Evolutionary conservation across 2,797 vertebrate genomes (phyloP).

Genomic region (Eleutherodactylus coqui): DNA sequence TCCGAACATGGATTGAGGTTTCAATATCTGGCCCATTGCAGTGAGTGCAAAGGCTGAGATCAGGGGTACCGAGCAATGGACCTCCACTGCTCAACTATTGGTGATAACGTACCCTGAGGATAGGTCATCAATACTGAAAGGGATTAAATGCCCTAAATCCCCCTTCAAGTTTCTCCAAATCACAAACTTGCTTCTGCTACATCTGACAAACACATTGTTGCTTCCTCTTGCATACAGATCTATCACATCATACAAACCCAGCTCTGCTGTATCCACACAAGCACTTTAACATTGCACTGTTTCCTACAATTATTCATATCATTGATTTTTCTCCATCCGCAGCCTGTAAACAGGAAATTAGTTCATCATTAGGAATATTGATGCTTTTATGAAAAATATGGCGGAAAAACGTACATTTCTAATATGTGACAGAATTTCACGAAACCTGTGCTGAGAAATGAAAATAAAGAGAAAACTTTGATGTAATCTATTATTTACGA

Average conservation of each 20-base stretch:
- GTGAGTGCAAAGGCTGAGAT: no score
- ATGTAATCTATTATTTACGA: slow-evolving; percentile 35
- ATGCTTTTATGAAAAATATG: not conserved
- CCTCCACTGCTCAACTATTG: no score
- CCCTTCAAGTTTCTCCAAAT: not conserved
- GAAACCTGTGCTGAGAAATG: not conserved
- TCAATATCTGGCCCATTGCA: no score
- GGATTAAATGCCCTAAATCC: no score
- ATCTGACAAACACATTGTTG: not conserved
- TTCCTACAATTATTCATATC: not conserved
- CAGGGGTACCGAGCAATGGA: no score
- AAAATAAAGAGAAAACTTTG: not conserved
- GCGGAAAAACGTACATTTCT: not conserved
- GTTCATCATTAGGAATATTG: not conserved
- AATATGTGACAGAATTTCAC: not conserved
- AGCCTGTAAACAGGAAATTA: not conserved
- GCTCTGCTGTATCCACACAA: not conserved
- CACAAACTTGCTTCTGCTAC: not conserved
- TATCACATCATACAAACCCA: not conserved
- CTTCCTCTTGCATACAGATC: not conserved
- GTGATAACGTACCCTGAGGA: no score
- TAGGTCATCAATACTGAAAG: no score
- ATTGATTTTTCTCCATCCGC: not conserved
- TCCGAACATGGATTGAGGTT: no score
- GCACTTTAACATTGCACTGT: not conserved